Conservation (phyloP, 2,888 invertebrate genomes). For the Sarcophaga carnaria region DNA sequence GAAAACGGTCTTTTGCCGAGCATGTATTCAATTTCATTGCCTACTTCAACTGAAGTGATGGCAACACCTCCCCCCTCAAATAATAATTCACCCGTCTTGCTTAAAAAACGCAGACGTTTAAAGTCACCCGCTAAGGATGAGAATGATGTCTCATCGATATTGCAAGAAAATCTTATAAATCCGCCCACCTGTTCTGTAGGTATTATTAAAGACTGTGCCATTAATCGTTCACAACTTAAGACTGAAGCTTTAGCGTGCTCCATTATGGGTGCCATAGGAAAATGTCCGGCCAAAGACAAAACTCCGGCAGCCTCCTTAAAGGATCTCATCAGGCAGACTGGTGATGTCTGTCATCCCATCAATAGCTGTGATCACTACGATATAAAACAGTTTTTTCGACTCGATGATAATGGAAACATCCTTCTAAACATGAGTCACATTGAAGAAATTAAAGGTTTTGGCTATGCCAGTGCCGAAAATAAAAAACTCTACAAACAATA, state of each 20-base stretch:
- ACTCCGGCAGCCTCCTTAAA: conserved; percentile 64
- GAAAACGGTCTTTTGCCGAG: conserved; percentile 60
- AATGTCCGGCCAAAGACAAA: conserved; percentile 74
- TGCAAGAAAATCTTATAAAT: conserved; percentile 22
- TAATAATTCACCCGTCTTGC: conserved; percentile 32
- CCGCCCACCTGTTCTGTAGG: conserved; percentile 71
- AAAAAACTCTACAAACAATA: conserved; percentile 75
- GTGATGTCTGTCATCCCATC: conserved; percentile 72
- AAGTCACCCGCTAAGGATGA: conserved; percentile 1
- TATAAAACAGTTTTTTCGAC: conserved; percentile 80
- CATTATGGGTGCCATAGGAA: conserved; percentile 80
- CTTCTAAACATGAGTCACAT: conserved; percentile 79
- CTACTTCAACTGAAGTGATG: neutral
- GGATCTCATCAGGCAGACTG: conserved; percentile 63
- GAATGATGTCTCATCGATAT: neutral
- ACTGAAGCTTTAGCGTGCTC: conserved; percentile 78
- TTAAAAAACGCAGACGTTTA: conserved; percentile 53
- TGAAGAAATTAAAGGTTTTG: conserved; percentile 76
- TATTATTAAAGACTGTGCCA: conserved; percentile 76
- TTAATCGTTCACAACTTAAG: conserved; percentile 77
- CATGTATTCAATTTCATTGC: conserved; percentile 11
- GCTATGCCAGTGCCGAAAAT: conserved; percentile 73
- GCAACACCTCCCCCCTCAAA: conserved; percentile 40
- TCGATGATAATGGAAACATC: conserved; percentile 81
- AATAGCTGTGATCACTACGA: conserved; percentile 79